Conservation (phyloP, 2,797 vertebrate species). For the Semotilus atromaculatus region DNA sequence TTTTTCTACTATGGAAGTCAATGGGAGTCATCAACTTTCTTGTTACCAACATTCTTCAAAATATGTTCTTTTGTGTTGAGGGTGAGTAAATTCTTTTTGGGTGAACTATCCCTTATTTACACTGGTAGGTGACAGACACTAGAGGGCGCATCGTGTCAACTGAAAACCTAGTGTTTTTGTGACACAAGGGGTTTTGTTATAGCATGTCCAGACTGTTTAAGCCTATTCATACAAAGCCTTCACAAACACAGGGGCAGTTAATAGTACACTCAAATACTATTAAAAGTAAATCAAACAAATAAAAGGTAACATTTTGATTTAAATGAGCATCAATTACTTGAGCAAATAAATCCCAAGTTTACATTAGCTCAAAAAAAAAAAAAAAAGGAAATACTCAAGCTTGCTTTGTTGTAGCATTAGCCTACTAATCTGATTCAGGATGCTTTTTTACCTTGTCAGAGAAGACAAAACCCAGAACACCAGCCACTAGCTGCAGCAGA, state of each 20-base stretch:
- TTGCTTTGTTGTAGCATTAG: neutral
- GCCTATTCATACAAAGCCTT: neutral
- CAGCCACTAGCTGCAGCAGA: constrained; percentile 87
- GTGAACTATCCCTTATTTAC: neutral
- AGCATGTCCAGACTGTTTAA: neutral
- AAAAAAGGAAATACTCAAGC: neutral
- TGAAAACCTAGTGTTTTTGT: neutral
- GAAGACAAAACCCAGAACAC: constrained; percentile 89
- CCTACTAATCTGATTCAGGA: neutral
- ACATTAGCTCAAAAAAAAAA: neutral
- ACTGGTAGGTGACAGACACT: constrained; percentile 31
- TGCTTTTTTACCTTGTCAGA: constrained; percentile 84
- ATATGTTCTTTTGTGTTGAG: too few species aligned
- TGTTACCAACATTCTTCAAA: too few species aligned
- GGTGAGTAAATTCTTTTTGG: too few species aligned
- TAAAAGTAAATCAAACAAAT: constrained; percentile 4
- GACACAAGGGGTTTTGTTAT: neutral
- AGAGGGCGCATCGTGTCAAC: constrained; percentile 52
- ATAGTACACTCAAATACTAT: neutral
- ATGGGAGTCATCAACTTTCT: too few species aligned
- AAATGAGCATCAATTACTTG: neutral
- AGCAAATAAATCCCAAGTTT: neutral
- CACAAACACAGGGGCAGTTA: neutral
- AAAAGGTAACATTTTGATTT: neutral
- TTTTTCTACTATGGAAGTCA: too few species aligned